Percentiles rank a stretch among this genome's conserved stretches.
Conservation (phyloP, 1,140 invertebrate species). For the Bilobella aurantiaca region DNA sequence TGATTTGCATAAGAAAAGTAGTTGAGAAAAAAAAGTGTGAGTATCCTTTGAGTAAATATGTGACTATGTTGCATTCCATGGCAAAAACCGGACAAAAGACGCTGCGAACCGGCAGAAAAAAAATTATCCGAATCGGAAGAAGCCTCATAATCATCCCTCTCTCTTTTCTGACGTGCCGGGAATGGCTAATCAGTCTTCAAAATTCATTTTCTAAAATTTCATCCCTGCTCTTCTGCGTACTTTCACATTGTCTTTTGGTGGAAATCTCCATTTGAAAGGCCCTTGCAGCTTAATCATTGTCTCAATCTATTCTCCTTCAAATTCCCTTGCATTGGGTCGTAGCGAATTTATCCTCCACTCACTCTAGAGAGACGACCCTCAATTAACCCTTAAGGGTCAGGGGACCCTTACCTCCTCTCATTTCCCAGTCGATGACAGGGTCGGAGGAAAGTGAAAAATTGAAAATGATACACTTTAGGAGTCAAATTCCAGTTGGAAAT, state of each 20-base stretch:
- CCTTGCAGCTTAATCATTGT: neutral
- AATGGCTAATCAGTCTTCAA: conserved; percentile 1
- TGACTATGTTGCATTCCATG: too few species aligned
- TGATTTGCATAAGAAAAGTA: too few species aligned
- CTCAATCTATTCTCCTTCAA: neutral
- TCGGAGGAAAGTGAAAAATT: neutral
- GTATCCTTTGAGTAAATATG: too few species aligned
- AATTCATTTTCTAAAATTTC: too few species aligned
- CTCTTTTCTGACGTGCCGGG: neutral
- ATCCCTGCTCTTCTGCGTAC: too few species aligned
- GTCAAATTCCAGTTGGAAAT: neutral
- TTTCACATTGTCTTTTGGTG: neutral
- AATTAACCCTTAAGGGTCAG: too few species aligned
- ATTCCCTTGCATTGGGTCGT: too few species aligned
- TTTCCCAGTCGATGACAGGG: neutral
- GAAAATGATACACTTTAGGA: neutral
- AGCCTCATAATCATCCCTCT: neutral
- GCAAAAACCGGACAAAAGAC: neutral
- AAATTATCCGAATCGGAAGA: neutral
- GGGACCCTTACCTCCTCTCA: neutral
- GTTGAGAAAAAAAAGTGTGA: too few species aligned
- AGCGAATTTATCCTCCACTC: too few species aligned
- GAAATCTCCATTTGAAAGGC: neutral
- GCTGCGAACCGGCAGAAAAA: neutral
- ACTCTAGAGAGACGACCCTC: too few species aligned